Percentiles rank a stretch among this genome's conserved stretches.
These are phyloP conservation scores for Mactra quadrangularis DNA, from an alignment of 1,140 invertebrate genomes.

Conservation along the genomic window DNA sequence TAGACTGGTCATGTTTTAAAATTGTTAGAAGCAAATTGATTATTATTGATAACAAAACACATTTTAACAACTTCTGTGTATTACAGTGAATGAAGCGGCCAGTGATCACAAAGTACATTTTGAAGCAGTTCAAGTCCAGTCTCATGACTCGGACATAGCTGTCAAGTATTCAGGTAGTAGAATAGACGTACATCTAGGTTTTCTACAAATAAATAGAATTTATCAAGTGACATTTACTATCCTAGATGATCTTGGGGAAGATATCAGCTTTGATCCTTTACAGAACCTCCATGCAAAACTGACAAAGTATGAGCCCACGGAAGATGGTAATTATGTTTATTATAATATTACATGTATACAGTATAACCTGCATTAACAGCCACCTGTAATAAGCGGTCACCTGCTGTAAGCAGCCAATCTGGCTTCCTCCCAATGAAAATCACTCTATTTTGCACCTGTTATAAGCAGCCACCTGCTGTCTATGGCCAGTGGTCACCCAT, in stretches of 20 bases:
- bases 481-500: no score
- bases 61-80: no score
- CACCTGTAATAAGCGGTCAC: no score
- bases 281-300: constrained; percentile 72
- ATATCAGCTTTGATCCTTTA: constrained; percentile 71
- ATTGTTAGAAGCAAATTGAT: no score
- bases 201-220: constrained; percentile 72
- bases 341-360: background rate
- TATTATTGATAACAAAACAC: no score
- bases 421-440: no score
- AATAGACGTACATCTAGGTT: constrained; percentile 74
- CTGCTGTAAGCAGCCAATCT: no score
- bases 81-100: constrained; percentile 27
- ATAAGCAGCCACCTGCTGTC: no score
- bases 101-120: constrained; percentile 60
- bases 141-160: constrained; percentile 66
- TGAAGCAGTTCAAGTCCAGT: constrained; percentile 54
- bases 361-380: no score
- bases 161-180: constrained; percentile 51
- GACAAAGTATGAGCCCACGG: constrained; percentile 64
- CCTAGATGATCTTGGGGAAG: constrained; percentile 69
- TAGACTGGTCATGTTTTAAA: no score
- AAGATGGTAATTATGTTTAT: constrained; percentile 60
- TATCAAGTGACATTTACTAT: constrained; percentile 73
- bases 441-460: no score